phyloP scores from a whole-genome alignment of 92 coral and sea anemone genomes.

The Heliopora coerulea region DNA sequence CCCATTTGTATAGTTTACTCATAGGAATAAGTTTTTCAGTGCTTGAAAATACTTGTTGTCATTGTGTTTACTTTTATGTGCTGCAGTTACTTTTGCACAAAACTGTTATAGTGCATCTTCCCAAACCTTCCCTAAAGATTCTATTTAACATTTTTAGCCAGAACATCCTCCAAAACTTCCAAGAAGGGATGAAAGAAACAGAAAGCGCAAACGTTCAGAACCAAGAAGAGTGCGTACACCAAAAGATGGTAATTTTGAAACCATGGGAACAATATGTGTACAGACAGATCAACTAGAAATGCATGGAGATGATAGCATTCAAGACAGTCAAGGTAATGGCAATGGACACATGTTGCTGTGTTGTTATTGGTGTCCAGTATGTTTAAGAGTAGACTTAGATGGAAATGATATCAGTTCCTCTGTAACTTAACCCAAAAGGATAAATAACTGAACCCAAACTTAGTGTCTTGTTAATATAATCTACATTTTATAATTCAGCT shows the following conservation, averaged over 20 bases:
- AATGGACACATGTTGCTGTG: neutral
- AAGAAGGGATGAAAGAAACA: slow-evolving; percentile 29
- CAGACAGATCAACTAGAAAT: slow-evolving; percentile 27
- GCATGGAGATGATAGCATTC: neutral
- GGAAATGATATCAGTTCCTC: too few species aligned
- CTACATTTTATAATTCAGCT: too few species aligned
- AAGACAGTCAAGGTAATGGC: slow-evolving; percentile 22
- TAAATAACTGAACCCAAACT: too few species aligned
- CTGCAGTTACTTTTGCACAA: too few species aligned
- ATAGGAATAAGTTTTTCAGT: too few species aligned
- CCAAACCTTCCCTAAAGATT: too few species aligned
- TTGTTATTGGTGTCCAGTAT: neutral
- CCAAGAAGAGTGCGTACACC: slow-evolving; percentile 34
- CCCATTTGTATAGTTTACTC: too few species aligned
- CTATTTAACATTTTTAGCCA: slow-evolving; percentile 27
- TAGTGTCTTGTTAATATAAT: too few species aligned
- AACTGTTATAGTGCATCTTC: too few species aligned
- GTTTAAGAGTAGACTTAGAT: too few species aligned
- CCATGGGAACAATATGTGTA: slow-evolving; percentile 17
- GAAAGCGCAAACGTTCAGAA: slow-evolving; percentile 31
- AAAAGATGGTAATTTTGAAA: slow-evolving; percentile 1
- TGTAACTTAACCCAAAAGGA: too few species aligned
- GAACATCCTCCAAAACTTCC: neutral
- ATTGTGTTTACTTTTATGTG: too few species aligned
- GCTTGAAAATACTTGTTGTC: neutral